Evolutionary conservation across 2,113 vertebrate genomes (phyloP), one percentile per base, ranked within the genome.

Genomic region (Phyllostomus hastatus): DNA sequence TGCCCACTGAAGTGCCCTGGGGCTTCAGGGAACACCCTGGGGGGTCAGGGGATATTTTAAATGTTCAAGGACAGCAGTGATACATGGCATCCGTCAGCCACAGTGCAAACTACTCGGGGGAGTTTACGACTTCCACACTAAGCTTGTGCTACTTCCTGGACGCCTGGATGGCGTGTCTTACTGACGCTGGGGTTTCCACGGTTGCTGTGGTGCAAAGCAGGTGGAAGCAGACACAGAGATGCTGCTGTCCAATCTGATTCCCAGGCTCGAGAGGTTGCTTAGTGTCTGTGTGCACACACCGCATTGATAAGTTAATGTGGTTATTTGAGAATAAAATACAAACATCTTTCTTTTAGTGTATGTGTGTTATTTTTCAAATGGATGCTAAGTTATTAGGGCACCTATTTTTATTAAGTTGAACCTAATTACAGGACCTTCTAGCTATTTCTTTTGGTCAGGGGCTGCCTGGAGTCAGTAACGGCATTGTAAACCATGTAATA

Each of bases 261-360:
- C 54, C 38, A 61, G 64, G 59, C n/a, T 52, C 22, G 31, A 43
- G 41, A 82, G 24, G 28, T 83, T 73, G 16, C 48, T 75, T 22
- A 6, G 28, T 22, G 38, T 41, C 28, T 7, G 26, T 0, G 24
- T 20, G 7, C 26, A 67, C 26, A 43, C 2, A 19, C 4, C 0
- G 15, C 24, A 19, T 87, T 50, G 35, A 10, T n/a, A 72, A 59
- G 31, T 82, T 31, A 31, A 69, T 59, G 35, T 76, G 59, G 10
- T 41, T 64, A 82, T 94, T 88, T 41, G 41, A 88, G 81, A 31
- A 54, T 76, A 78, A 88, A 72, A 41, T 82, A 41, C n/a, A 78
- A 89, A 28, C 41, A 33, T n/a, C 43, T 35, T 69, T n/a, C 26
- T 90, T 78, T 69, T 41, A 43, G n/a, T 46, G 3, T 33, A 35